Conservation (phyloP, 2,113 vertebrate genomes). For the Coreoperca whiteheadi region DNA sequence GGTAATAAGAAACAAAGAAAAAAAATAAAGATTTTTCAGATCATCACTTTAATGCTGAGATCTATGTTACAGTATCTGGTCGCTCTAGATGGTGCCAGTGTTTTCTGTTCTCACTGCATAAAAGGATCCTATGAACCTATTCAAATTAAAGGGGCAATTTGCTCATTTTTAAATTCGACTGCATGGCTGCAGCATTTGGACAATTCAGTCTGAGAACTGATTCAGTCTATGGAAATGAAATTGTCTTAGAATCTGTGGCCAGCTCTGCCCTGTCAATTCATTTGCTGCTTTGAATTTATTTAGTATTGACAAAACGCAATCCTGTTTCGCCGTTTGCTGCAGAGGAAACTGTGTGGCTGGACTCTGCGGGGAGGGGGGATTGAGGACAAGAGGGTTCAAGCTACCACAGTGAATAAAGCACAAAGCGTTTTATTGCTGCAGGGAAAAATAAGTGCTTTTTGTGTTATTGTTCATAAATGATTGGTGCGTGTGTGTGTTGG, state of each 20-base stretch:
- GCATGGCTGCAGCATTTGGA: neutral
- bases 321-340: conserved; percentile 34
- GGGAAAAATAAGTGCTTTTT: conserved; percentile 30
- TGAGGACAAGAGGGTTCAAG: conserved; percentile 55
- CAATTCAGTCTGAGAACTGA: conserved; percentile 18
- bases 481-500: conserved; percentile 2
- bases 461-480: conserved; percentile 33
- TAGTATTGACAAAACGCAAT: conserved; percentile 65
- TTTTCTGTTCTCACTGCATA: neutral
- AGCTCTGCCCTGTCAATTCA: conserved; percentile 42
- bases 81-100: neutral
- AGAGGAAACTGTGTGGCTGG: conserved; percentile 23
- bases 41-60: neutral
- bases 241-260: conserved; percentile 32
- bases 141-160: neutral
- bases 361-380: conserved; percentile 28
- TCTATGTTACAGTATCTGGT: neutral
- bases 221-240: conserved; percentile 53
- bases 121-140: neutral
- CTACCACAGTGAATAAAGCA: conserved; percentile 30
- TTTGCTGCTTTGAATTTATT: conserved; percentile 55
- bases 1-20: neutral
- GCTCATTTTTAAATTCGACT: neutral
- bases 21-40: neutral
- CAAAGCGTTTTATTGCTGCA: conserved; percentile 22